Percentiles rank a stretch among this genome's conserved stretches.
phyloP scores from a whole-genome alignment of 1,140 invertebrate genomes.

The Diuraphis noxia region DNA sequence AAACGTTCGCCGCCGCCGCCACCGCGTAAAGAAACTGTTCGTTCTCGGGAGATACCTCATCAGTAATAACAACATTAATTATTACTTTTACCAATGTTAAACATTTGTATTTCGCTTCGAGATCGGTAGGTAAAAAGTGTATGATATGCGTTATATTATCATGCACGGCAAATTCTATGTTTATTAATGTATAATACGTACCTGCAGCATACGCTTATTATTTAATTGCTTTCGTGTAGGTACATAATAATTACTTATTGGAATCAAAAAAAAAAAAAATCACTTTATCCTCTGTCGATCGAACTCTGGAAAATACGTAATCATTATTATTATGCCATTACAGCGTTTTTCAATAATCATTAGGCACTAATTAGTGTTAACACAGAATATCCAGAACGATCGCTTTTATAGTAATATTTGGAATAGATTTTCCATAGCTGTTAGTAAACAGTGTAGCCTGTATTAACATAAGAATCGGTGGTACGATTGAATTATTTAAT shows the following conservation, averaged over 20 bases:
- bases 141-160: neutral
- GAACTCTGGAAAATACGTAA: neutral
- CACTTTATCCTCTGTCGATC: neutral
- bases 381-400: too few species aligned
- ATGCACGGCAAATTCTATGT: neutral
- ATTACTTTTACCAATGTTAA: neutral
- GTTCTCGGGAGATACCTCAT: neutral
- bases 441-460: too few species aligned
- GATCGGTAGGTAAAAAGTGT: neutral
- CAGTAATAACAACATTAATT: neutral
- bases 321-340: too few species aligned
- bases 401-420: too few species aligned
- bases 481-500: too few species aligned
- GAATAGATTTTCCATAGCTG: too few species aligned
- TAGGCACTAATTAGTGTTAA: too few species aligned
- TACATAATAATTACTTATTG: too few species aligned
- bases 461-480: too few species aligned
- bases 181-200: neutral
- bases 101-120: neutral
- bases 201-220: neutral
- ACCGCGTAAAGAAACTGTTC: neutral
- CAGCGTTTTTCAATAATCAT: too few species aligned
- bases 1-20: neutral
- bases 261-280: neutral
- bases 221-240: neutral